A percentile compares a stretch with the other conserved stretches of the same genome.
Conservation (phyloP, 37 sponge, comb jelly and placozoan species). For the Bolinopsis microptera region DNA sequence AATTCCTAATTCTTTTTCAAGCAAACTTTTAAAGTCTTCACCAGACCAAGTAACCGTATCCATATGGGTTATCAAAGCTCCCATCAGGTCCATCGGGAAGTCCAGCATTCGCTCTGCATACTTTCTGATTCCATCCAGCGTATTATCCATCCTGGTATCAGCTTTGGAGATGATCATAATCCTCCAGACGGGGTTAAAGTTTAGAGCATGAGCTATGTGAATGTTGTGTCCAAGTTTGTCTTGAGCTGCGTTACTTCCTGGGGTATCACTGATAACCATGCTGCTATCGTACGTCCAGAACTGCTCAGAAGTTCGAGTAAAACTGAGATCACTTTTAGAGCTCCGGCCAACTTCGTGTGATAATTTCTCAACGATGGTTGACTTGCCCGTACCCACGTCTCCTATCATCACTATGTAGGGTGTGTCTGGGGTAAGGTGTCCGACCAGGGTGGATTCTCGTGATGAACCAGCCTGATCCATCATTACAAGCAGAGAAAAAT, state of each 20-base stretch:
- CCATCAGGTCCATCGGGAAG: constrained; percentile 24
- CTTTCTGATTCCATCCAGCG: neutral
- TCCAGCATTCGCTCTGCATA: neutral
- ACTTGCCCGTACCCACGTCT: constrained; percentile 57
- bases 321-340: neutral
- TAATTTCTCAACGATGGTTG: constrained; percentile 44
- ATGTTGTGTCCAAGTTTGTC: constrained; percentile 35
- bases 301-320: neutral
- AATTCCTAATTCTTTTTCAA: neutral
- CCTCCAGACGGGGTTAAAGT: constrained; percentile 26
- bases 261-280: constrained; percentile 49
- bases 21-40: neutral
- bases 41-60: neutral
- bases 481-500: too few relatives aligned
- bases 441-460: neutral
- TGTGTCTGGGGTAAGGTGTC: neutral
- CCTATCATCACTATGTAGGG: constrained; percentile 9
- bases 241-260: constrained; percentile 27
- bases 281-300: constrained; percentile 22
- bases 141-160: constrained; percentile 60
- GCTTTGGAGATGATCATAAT: constrained; percentile 26
- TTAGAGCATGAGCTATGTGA: neutral
- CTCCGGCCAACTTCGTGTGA: constrained; percentile 22
- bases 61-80: constrained; percentile 45
- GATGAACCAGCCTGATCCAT: neutral